Base-by-base conservation (phyloP, 2,888 invertebrate species). In the Pristionchus maxplancki region DNA sequence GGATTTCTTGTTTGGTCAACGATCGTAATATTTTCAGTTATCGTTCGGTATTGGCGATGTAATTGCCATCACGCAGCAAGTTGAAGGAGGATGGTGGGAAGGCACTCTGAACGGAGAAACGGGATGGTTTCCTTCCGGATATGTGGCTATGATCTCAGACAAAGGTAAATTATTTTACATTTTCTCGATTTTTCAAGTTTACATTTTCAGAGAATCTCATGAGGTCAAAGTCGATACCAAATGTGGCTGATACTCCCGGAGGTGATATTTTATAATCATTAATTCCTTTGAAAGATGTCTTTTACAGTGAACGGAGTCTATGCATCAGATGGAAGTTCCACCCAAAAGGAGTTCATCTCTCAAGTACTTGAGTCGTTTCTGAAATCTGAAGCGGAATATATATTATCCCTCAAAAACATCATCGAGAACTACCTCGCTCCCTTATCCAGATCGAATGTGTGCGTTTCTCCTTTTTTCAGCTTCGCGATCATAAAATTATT, bases 21-120 rank as follows among this genome's bases (percentile, higher is more conserved):
- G 11, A 28, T 64, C 28, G 28, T 37, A 28, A 81, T 31, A 53
- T 85, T 93, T 95, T 89, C 95, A 97, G 97, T 95, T 99, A 92
- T 97, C 97, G 95, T 98, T 99, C 95, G 97, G 97, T 94, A 98
- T 98, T 95, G 98, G 98, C 88, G 99, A 99, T 95, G 96, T 98
- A 92, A 98, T 99, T 93, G 98, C 98, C 62, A 97, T 99, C 89
- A 98, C 98, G 53, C 99, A 99, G 95, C 93, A 94, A 89, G 88
- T 92, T 13, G 98, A 98, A 94, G 99, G 98, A 88, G 98, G 98
- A 74, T 99, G 99, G 99, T 99, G 99, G 99, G 99, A 89, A 96
- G 99, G 99, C 24, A 99, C 98, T 15, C 96, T 98, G 84, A 90
- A 92, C 74, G 93, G 91, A 0, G 62, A 90, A 11, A 93, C 94